These are phyloP conservation scores for Acleris literana DNA, from an alignment of 2,888 invertebrate genomes.

Conservation along the genomic window DNA sequence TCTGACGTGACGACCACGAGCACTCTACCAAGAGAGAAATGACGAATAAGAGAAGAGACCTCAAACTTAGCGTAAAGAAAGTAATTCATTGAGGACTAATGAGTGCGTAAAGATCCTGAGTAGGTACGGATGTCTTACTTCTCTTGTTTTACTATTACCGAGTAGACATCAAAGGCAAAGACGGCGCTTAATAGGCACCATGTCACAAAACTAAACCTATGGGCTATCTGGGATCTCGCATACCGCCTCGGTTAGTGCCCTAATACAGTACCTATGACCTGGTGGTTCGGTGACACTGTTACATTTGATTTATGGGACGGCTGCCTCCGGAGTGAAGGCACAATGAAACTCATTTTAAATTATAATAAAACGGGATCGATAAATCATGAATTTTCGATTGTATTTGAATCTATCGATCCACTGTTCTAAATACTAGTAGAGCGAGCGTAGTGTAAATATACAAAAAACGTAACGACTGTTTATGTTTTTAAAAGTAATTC, in stretches of 20 bases:
- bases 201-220: conserved; percentile 42
- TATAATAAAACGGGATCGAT: conserved; percentile 32
- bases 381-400: conserved; percentile 35
- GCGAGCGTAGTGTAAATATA: conserved; percentile 3
- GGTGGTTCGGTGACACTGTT: conserved; percentile 43
- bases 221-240: conserved; percentile 55
- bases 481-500: conserved; percentile 4
- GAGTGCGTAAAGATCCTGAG: too few species aligned
- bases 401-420: conserved; percentile 29
- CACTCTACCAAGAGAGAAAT: too few species aligned
- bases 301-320: conserved; percentile 29
- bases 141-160: conserved; percentile 12
- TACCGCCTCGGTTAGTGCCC: conserved; percentile 57
- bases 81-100: too few species aligned
- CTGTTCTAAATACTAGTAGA: conserved; percentile 10
- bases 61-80: too few species aligned
- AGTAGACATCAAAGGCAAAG: conserved; percentile 58
- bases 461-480: conserved; percentile 9
- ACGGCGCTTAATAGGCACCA: conserved; percentile 63
- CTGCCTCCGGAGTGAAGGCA: conserved; percentile 28
- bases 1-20: too few species aligned
- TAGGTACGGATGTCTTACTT: conserved; percentile 15
- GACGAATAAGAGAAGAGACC: too few species aligned
- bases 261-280: conserved; percentile 56
- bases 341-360: conserved; percentile 35